Evolutionary conservation across 2,113 vertebrate species (phyloP).

Genomic region (Neopipo cinnamomea): DNA sequence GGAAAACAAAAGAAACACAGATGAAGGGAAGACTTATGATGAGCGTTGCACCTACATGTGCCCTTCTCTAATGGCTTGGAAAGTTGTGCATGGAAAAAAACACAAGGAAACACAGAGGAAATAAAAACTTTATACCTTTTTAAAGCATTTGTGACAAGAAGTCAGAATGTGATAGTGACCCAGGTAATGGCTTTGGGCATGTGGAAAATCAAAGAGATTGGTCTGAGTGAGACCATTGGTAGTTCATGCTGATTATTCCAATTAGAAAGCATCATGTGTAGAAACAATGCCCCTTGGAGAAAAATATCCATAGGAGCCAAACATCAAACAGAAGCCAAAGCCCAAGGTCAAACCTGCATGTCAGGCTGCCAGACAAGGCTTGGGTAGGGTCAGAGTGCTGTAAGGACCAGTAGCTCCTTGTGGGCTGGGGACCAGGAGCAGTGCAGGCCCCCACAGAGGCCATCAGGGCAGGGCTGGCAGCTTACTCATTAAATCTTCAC

Average conservation of each 20-base stretch:
- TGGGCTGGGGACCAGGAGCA: accelerated
- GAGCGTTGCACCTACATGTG: not conserved
- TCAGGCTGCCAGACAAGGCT: not conserved
- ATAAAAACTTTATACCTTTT: not conserved
- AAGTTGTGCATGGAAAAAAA: not conserved
- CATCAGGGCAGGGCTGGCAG: not conserved
- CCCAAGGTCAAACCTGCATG: accelerated
- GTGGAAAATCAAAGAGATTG: not conserved
- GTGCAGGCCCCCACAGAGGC: accelerated
- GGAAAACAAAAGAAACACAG: not conserved
- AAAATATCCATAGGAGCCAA: not conserved
- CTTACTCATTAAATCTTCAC: not conserved
- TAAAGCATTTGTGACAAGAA: not conserved
- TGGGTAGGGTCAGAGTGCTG: not conserved
- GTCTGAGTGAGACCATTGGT: not conserved
- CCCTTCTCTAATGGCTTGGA: not conserved
- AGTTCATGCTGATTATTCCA: not conserved
- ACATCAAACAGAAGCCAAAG: not conserved
- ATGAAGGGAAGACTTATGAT: not conserved
- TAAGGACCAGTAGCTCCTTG: not conserved
- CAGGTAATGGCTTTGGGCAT: not conserved
- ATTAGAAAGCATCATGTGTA: not conserved
- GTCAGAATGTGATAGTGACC: not conserved
- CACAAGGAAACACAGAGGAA: not conserved
- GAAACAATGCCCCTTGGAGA: not conserved